These are phyloP conservation scores for Monopterus albus DNA, from an alignment of 2,113 vertebrate genomes.

Conservation along the genomic window DNA sequence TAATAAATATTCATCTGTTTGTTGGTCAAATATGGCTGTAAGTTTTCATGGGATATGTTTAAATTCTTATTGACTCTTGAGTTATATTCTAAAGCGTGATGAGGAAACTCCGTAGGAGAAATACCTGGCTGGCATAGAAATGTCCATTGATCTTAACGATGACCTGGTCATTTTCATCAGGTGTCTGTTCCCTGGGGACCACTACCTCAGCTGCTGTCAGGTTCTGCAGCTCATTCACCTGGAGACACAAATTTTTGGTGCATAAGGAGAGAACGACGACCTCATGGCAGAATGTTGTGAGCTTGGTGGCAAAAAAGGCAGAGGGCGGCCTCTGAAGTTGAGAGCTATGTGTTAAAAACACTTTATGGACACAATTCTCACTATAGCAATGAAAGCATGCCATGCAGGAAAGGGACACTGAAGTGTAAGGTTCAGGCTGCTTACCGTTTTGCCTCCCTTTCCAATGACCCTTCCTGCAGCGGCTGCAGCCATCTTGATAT, in stretches of 20 bases:
- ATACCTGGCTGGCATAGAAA: constrained; percentile 98
- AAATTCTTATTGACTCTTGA: neutral
- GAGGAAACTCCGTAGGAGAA: no score
- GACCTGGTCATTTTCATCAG: constrained; percentile 95
- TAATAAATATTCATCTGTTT: no score
- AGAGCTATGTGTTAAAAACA: neutral
- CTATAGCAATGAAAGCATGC: no score
- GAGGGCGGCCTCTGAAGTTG: no score
- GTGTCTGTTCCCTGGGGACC: constrained; percentile 93
- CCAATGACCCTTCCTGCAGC: constrained; percentile 93
- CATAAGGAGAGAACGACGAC: neutral
- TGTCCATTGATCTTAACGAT: constrained; percentile 97
- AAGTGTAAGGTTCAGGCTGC: neutral
- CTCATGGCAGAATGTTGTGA: neutral
- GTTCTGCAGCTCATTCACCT: constrained; percentile 97
- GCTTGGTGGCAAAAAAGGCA: neutral
- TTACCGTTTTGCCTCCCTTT: constrained; percentile 95
- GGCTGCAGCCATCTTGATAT: constrained; percentile 92
- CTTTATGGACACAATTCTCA: neutral
- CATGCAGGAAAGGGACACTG: neutral
- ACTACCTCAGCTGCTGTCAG: constrained; percentile 95
- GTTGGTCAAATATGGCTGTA: neutral
- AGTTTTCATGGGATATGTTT: neutral
- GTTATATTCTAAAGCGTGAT: no score
- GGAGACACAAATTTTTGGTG: neutral